Evolutionary conservation across 2,888 invertebrate genomes (phyloP), one percentile per base, ranked within the genome.

Genomic region (Halictus ligatus): DNA sequence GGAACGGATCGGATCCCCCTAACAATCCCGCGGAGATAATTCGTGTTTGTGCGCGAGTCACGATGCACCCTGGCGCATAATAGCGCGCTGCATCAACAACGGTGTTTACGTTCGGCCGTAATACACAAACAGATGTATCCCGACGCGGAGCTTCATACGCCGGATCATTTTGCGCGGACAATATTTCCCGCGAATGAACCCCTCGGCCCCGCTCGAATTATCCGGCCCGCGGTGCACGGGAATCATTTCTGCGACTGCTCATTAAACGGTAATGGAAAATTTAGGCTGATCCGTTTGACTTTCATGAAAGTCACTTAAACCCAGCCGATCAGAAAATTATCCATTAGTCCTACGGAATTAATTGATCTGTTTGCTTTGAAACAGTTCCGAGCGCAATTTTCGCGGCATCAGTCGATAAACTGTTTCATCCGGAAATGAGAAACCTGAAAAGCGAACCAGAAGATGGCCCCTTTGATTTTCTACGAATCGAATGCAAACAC

Each of bases 41-140:
- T 85, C 85, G 71, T 81, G 69, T 79, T 80, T 86, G 85, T 78
- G 75, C 46, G 78, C 73, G 40, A 18, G 46, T 60, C 81, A 50
- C 73, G 77, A 77, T 69, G 80, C 78, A 81, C 76, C 78, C 71
- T 67, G 74, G n/a, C 18, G 78, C 76, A 86, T 84, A 86, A 88
- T 83, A 79, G 83, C 78, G 71, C 72, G 29, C 75, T 83, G 86
- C 78, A 80, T 86, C 86, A 88, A 88, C 87, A 88, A 50, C 74
- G 29, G 72, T 86, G 80, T 88, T 88, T 88, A 80, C 87, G 58
- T 71, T 18, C 35, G 73, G 81, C 60, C 79, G 54, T 79, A 81
- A 88, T 81, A 86, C 67, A 80, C 83, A 86, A 86, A 86, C 81
- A 86, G 83, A 75, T 71, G 75, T 75, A 80, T 74, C 78, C 79